phyloP scores from a whole-genome alignment of 2,888 invertebrate species.

The Aquatica leii region DNA sequence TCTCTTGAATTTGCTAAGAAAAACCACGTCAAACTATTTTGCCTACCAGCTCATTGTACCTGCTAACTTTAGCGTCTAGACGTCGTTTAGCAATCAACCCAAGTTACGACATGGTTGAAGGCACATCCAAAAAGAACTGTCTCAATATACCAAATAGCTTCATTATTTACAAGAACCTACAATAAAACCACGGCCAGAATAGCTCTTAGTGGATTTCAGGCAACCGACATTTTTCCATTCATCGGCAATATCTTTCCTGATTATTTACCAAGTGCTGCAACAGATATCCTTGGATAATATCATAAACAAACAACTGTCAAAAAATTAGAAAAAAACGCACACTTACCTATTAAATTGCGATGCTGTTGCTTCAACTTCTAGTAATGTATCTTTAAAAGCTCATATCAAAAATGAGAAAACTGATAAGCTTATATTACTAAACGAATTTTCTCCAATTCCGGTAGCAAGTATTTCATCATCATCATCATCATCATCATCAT shows the following conservation, averaged over 20 bases:
- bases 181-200: no score
- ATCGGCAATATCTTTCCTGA: background rate
- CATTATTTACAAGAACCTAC: no score
- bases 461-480: no score
- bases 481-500: no score
- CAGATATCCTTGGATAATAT: background rate
- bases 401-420: background rate
- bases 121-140: background rate
- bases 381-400: conserved; percentile 1
- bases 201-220: background rate
- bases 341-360: background rate
- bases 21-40: background rate
- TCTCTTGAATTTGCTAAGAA: background rate
- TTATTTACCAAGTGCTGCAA: background rate
- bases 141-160: no score
- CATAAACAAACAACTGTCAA: background rate
- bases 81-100: background rate
- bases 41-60: background rate
- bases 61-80: no score
- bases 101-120: background rate
- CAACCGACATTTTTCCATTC: background rate
- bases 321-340: background rate
- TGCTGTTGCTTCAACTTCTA: background rate
- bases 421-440: background rate
- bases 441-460: no score